Conservation (phyloP, 2,888 invertebrate genomes). For the Allophyes oxyacanthae region DNA sequence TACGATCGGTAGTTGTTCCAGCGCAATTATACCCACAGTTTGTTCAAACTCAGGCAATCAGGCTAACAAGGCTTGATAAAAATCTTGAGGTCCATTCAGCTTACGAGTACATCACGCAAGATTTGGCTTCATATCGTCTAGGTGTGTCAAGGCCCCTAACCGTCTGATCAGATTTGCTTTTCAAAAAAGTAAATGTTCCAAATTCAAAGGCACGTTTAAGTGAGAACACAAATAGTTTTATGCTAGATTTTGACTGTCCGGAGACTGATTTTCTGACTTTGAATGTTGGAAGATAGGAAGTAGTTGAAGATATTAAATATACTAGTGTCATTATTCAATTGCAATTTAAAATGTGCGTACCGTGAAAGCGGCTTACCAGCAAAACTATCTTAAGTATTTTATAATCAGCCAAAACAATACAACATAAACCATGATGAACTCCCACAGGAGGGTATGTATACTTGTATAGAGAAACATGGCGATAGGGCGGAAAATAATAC, state of each 20-base stretch:
- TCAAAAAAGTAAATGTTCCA: too few relatives aligned
- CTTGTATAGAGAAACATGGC: not conserved
- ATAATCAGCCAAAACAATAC: too few relatives aligned
- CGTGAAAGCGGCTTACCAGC: too few relatives aligned
- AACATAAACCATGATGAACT: too few relatives aligned
- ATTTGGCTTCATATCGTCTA: conserved; percentile 56
- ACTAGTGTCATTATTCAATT: too few relatives aligned
- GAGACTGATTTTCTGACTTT: too few relatives aligned
- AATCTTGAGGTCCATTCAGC: conserved; percentile 47
- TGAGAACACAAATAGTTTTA: not conserved
- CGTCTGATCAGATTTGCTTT: conserved; percentile 65
- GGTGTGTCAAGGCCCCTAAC: conserved; percentile 70
- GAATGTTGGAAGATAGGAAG: too few relatives aligned
- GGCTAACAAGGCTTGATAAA: conserved; percentile 53
- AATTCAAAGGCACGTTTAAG: not conserved
- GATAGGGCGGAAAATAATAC: conserved; percentile 2
- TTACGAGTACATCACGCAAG: conserved; percentile 60
- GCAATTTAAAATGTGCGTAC: too few relatives aligned
- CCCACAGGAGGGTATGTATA: too few relatives aligned
- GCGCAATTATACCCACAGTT: conserved; percentile 36
- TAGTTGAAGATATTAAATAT: too few relatives aligned
- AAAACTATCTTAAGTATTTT: too few relatives aligned
- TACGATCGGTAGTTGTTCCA: conserved; percentile 14
- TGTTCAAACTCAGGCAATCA: conserved; percentile 39
- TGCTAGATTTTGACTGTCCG: too few relatives aligned